Conservation (phyloP, 2,113 vertebrate species). For the Pseudorhombus dupliciocellatus region DNA sequence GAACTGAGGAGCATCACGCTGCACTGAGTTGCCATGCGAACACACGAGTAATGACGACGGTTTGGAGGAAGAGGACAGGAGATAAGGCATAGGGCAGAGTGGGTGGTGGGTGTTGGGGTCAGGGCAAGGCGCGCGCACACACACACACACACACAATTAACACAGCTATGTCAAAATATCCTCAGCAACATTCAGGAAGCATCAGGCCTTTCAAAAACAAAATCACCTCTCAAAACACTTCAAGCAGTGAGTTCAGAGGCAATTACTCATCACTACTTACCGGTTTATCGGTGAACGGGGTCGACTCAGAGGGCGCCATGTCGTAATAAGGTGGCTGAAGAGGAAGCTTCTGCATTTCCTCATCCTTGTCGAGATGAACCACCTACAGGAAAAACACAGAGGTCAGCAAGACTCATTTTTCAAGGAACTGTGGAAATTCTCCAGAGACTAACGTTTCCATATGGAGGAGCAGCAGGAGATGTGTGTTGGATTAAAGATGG, state of each 20-base stretch:
- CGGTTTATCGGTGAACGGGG: conserved; percentile 85
- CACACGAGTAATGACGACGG: conserved; percentile 54
- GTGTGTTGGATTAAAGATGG: no score
- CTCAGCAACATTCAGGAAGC: conserved; percentile 13
- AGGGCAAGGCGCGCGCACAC: conserved; percentile 29
- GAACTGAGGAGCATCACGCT: conserved; percentile 21
- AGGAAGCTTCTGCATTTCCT: conserved; percentile 86
- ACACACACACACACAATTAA: neutral
- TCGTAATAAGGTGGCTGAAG: conserved; percentile 89
- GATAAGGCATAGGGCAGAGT: conserved; percentile 21
- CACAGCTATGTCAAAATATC: conserved; percentile 4
- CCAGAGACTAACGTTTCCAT: no score
- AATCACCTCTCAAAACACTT: conserved; percentile 35
- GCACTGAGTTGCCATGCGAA: conserved; percentile 55
- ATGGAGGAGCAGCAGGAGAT: no score
- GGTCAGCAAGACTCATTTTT: conserved; percentile 43
- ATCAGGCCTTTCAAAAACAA: conserved; percentile 9
- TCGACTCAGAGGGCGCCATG: conserved; percentile 85
- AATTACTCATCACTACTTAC: conserved; percentile 81
- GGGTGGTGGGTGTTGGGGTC: conserved; percentile 33
- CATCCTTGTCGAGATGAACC: conserved; percentile 88
- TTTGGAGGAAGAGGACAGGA: conserved; percentile 20
- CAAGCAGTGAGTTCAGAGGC: conserved; percentile 4
- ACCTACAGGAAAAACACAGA: conserved; percentile 78
- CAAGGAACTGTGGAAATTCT: no score